These are phyloP conservation scores for Tinamus guttatus DNA, from an alignment of 2,113 vertebrate species.

Conservation along the genomic window DNA sequence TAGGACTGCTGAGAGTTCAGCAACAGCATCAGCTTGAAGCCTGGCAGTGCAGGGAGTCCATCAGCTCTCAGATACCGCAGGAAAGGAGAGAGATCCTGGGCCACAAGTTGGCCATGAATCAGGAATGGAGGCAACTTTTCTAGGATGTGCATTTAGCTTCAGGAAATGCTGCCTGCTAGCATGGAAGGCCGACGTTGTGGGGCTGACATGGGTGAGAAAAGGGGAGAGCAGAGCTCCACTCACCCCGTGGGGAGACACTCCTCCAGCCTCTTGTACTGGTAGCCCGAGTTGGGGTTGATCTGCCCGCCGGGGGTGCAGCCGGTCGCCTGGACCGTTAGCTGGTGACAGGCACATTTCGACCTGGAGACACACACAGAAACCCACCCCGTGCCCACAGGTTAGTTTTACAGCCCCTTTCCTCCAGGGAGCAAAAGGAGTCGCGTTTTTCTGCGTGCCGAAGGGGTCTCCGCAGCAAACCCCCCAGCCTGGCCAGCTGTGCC, in stretches of 20 bases:
- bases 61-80: fast-evolving
- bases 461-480: neutral
- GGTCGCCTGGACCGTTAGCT: constrained; percentile 93
- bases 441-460: fast-evolving
- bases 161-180: fast-evolving
- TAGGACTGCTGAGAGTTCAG: neutral
- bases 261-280: constrained; percentile 91
- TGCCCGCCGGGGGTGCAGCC: constrained; percentile 93
- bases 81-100: fast-evolving
- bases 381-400: fast-evolving
- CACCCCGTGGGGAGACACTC: constrained; percentile 97
- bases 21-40: neutral
- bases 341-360: constrained; percentile 94
- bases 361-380: constrained; percentile 59
- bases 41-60: neutral
- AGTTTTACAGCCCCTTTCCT: fast-evolving
- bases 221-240: neutral
- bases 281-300: constrained; percentile 89
- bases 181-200: fast-evolving
- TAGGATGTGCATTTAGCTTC: fast-evolving
- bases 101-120: fast-evolving
- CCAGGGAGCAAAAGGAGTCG: neutral
- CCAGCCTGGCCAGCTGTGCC: no score
- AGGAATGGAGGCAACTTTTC: neutral
- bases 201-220: fast-evolving